Base-by-base conservation (phyloP, 2,888 invertebrate species). In the Tinea trinotella region DNA sequence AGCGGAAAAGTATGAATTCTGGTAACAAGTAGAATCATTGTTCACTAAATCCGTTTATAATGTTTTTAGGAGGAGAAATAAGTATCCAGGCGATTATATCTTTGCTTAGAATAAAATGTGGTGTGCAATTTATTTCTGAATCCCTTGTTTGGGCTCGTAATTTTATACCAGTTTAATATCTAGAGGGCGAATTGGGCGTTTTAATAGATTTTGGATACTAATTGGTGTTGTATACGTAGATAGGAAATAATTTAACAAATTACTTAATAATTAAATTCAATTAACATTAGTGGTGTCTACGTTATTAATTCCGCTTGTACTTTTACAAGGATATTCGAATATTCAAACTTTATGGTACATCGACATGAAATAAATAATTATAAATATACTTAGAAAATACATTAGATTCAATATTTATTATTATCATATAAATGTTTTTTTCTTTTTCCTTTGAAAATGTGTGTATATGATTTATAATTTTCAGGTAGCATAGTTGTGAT, bases 401-500 rank as follows among this genome's bases (percentile, higher is more conserved):
- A 9, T 30, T 30, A 10, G 30, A 30, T 30, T 6, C 6, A 30
- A 6, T 30, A 9, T 30, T n/a, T n/a, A n/a, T n/a, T n/a, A n/a
- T n/a, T n/a, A n/a, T n/a, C n/a, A n/a, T n/a, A n/a, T n/a, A n/a
- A n/a, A n/a, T n/a, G n/a, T n/a, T n/a, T n/a, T n/a, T n/a, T n/a
- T n/a, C n/a, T n/a, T n/a, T n/a, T n/a, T n/a, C n/a, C n/a, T n/a
- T n/a, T n/a, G n/a, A n/a, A n/a, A n/a, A n/a, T n/a, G n/a, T n/a
- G n/a, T n/a, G n/a, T 55, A 55, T 22, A 22, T 22, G 7, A 5
- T 46, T 52, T 53, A 57, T 57, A 58, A 57, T 36, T 80, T 84
- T 0, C 78, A 91, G 91, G 91, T n/a, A 80, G 87, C 57, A 87
- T 91, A 54, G 90, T 91, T 61, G 85, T 90, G 55, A 78, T 89